A percentile compares a stretch with the other conserved stretches of the same genome.
These are phyloP conservation scores for Agrilus cyanescens DNA, from an alignment of 2,888 invertebrate genomes.

Conservation along the genomic window DNA sequence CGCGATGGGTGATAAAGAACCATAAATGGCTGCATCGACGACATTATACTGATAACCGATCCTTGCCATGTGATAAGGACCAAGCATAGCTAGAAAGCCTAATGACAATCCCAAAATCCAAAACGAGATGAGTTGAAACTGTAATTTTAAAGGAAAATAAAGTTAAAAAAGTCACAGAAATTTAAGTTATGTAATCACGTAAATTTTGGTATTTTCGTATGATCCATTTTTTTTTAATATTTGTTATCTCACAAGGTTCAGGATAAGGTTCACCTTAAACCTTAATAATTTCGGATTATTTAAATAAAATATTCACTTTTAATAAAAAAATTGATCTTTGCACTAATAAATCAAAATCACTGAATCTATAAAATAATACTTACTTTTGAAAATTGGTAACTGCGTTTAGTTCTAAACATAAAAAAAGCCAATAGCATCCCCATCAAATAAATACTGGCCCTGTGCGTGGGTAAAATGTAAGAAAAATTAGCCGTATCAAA, in stretches of 20 bases:
- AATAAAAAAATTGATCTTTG: too few species aligned
- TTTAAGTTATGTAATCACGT: too few species aligned
- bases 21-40: constrained; percentile 41
- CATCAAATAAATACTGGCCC: constrained; percentile 52
- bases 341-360: too few species aligned
- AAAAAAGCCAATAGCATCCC: constrained; percentile 47
- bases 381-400: neutral
- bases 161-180: too few species aligned
- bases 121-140: constrained; percentile 35
- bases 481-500: constrained; percentile 53
- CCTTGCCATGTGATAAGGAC: constrained; percentile 43
- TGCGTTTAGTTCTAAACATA: constrained; percentile 25
- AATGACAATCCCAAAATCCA: constrained; percentile 35
- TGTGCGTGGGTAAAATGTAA: constrained; percentile 50
- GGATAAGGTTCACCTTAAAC: too few species aligned
- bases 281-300: too few species aligned
- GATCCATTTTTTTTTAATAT: too few species aligned
- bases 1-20: constrained; percentile 43
- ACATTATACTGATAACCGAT: constrained; percentile 40
- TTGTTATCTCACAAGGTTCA: too few species aligned
- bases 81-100: constrained; percentile 37
- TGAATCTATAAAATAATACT: too few species aligned
- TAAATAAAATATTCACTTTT: too few species aligned
- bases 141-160: constrained; percentile 19
- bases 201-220: too few species aligned